Evolutionary conservation across 2,113 vertebrate species (phyloP), one percentile per base, ranked within the genome.

Genomic region (Petrocephalus microphthalmus): DNA sequence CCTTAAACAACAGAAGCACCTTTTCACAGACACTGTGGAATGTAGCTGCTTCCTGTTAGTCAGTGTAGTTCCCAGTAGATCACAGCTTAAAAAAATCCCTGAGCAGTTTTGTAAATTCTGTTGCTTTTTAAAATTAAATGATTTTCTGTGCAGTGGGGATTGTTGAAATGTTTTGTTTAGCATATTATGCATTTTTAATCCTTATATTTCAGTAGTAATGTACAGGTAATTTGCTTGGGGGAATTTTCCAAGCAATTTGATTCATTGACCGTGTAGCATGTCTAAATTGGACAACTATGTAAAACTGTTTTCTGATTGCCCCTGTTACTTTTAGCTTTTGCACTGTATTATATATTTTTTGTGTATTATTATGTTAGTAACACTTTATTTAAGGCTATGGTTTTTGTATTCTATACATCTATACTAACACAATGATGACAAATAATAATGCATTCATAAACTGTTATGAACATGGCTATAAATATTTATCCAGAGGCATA

Each of bases 241-340:
- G 17, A 33, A 22, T 52, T 45, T 86, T 57, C 54, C 85, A 60
- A 45, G 54, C 37, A 47, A 60, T 88, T 88, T 88, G 49, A 45
- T 81, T 81, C 71, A 78, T 81, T 88, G 45, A 25, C 51, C 19
- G 15, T 81, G 52, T 42, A 81, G 49, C 20, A 74, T 42, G 71
- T 45, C 52, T 56, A 88, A 88, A 88, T 78, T 4, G 52, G 87
- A 81, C 29, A 88, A 47, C 71, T 54, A 49, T 37, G 22, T 52
- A 54, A 53, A 53, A 85, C 29, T 2, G 0, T 51, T 53, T 15
- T 53, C 81, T 52, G 11, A 22, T 82, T 25, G 42, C 29, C 3
- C 84, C 29, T 49, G 33, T 88, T 20, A 37, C 49, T 78, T 53
- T 56, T 2, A 81, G 47, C 71, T 54, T 7, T 81, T 29, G 49